Evolutionary conservation across 2,888 invertebrate genomes (phyloP).

Genomic region (Lasioglossum morio): DNA sequence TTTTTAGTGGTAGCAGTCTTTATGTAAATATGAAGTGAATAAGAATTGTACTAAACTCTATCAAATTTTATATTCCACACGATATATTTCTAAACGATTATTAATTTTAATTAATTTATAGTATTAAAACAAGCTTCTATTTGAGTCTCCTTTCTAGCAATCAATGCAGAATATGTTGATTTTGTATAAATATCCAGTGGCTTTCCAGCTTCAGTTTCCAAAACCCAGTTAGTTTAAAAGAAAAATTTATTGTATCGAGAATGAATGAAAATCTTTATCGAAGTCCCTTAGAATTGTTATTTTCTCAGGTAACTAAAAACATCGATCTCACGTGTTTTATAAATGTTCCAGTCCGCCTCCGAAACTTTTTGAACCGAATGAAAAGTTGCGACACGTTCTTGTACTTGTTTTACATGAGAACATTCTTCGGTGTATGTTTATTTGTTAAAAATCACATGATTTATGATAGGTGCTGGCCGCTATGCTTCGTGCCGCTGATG

Average conservation of each 20-base stretch:
- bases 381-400: not conserved
- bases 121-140: too few species aligned
- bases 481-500: slow-evolving; percentile 73
- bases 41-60: too few species aligned
- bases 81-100: too few species aligned
- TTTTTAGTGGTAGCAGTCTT: too few species aligned
- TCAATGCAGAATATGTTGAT: not conserved
- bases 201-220: not conserved
- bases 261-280: not conserved
- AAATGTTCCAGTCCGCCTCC: not conserved
- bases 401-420: not conserved
- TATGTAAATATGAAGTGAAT: too few species aligned
- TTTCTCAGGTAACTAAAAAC: not conserved
- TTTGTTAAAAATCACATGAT: not conserved
- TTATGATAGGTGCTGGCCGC: slow-evolving; percentile 68
- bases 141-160: too few species aligned
- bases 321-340: not conserved
- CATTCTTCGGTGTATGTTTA: not conserved
- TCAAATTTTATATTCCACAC: too few species aligned
- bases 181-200: not conserved
- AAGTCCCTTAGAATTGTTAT: not conserved
- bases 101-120: too few species aligned
- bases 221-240: not conserved
- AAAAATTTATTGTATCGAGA: not conserved
- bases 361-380: not conserved